A percentile compares a stretch with the other conserved stretches of the same genome.
phyloP scores from a whole-genome alignment of 2,113 vertebrate species.

The Oceanodroma tethys region DNA sequence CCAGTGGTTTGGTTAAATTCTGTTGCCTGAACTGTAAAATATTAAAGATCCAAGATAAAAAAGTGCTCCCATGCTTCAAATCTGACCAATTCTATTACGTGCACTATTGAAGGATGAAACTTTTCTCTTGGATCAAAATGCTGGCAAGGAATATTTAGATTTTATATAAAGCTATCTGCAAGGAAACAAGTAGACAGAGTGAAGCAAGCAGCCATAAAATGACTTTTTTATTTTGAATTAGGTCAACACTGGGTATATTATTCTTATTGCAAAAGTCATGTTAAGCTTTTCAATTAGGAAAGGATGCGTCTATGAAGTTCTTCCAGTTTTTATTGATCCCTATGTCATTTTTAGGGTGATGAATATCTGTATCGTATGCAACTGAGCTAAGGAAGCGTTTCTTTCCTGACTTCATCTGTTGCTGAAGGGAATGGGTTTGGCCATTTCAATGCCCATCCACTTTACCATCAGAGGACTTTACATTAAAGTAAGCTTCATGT shows the following conservation, averaged over 20 bases:
- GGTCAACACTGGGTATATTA: slow-evolving; percentile 47
- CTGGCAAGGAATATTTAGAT: slow-evolving; percentile 54
- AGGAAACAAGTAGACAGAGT: slow-evolving; percentile 45
- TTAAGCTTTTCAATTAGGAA: slow-evolving; percentile 67
- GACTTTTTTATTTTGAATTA: slow-evolving; percentile 52
- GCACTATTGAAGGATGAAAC: slow-evolving; percentile 80
- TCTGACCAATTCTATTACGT: slow-evolving; percentile 77
- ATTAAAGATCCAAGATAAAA: slow-evolving; percentile 79
- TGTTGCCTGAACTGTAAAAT: slow-evolving; percentile 74
- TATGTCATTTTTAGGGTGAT: slow-evolving; percentile 60
- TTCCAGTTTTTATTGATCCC: slow-evolving; percentile 65
- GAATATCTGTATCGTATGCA: slow-evolving; percentile 45
- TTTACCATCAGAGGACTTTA: slow-evolving; percentile 23
- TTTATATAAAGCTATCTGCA: slow-evolving; percentile 40
- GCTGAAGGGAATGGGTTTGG: slow-evolving; percentile 10
- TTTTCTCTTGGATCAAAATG: slow-evolving; percentile 73
- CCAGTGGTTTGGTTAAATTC: slow-evolving; percentile 72
- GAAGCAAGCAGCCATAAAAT: slow-evolving; percentile 49
- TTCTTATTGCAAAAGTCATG: slow-evolving; percentile 51
- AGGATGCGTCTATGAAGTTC: slow-evolving; percentile 50
- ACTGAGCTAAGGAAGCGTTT: slow-evolving; percentile 29
- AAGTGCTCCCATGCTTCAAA: slow-evolving; percentile 67
- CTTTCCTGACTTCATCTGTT: background rate
- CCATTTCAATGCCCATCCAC: background rate
- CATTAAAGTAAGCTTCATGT: background rate